Base-by-base conservation (phyloP, 2,113 vertebrate species). In the Tetrax tetrax region DNA sequence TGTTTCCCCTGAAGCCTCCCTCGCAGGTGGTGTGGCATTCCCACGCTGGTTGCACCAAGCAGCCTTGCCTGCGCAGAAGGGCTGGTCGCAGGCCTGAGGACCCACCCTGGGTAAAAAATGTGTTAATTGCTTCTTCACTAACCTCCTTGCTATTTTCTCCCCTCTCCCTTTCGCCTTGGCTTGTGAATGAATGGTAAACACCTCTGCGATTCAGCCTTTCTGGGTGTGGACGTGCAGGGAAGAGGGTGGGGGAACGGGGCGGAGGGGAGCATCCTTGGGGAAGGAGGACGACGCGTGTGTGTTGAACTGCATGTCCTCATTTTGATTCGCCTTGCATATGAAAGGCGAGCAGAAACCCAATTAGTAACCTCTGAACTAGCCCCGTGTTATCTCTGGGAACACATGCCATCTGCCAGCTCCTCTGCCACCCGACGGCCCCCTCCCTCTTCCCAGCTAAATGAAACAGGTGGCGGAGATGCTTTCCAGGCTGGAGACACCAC, bases 311-410 rank as follows among this genome's bases (percentile, higher is more conserved):
- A 33, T 89, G 83, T 89, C 96, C 91, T 91, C 86, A 65, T 81
- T 94, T 94, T 76, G 71, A 94, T 90, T 96, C 20, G 0, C 74
- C 48, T 12, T 81, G 83, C 90, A 77, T 78, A 92, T n/a, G 76
- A 97, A 97, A 93, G 54, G 93, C 85, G 85, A 95, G 93, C 93
- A 96, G 90, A 96, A 97, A 97, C 84, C 83, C 97, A 98, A 90
- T 97, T 97, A 96, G 96, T 94, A 85, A 96, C 96, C 97, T 95
- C 80, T 97, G 98, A 98, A 91, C 97, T 94, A 17, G 24, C 71
- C 89, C 68, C 0, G 3, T 61, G 83, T 95, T 98, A 94, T 98
- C 97, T 97, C 81, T 14, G 4, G 78, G 91, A 97, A 63, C 95
- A 96, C 81, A 31, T 89, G 91, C 90, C 95, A 95, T 75, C 94